These are phyloP conservation scores for Suillia variegata DNA, from an alignment of 2,888 invertebrate genomes.

Conservation along the genomic window DNA sequence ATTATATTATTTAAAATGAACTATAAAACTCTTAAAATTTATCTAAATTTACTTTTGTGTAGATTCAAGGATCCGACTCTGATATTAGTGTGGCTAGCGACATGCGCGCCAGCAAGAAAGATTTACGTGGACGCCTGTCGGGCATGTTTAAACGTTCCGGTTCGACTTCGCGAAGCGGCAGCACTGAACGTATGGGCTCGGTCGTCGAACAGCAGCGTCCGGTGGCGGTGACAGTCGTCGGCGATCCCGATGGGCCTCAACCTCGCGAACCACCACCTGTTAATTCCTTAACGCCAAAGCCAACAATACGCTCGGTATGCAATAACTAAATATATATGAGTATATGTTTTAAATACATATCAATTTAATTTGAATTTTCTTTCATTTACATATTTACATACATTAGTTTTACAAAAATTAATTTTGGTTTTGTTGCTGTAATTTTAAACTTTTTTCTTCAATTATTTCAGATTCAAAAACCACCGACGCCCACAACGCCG, in stretches of 20 bases:
- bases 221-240: conserved; percentile 62
- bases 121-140: conserved; percentile 78
- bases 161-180: conserved; percentile 71
- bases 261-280: conserved; percentile 56
- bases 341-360: no score
- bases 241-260: conserved; percentile 54
- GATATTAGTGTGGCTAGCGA: conserved; percentile 72
- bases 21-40: no score
- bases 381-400: not conserved
- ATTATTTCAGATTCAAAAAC: conserved; percentile 52
- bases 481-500: conserved; percentile 58
- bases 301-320: conserved; percentile 58
- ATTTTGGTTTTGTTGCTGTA: not conserved
- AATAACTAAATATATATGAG: conserved; percentile 5
- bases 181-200: conserved; percentile 61
- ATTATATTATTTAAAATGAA: not conserved
- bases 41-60: no score
- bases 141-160: conserved; percentile 79
- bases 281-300: conserved; percentile 55
- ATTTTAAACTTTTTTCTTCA: not conserved
- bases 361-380: not conserved
- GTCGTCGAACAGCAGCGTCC: conserved; percentile 61
- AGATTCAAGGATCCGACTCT: conserved; percentile 72
- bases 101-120: conserved; percentile 70
- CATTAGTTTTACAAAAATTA: not conserved